phyloP scores from a whole-genome alignment of 2,888 invertebrate genomes.

The Dichetophora obliterata region DNA sequence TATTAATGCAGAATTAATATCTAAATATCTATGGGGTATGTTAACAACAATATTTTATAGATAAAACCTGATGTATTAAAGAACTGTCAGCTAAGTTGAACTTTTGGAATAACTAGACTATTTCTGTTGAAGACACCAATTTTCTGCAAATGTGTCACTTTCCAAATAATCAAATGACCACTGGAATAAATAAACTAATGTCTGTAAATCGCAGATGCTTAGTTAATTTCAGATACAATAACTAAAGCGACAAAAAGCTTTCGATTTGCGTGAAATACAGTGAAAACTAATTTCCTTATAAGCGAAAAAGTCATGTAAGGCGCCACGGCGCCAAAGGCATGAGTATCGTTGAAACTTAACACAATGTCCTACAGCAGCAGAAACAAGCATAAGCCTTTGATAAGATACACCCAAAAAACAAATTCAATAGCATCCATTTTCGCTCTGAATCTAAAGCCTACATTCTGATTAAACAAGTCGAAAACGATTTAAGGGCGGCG shows the following conservation, averaged over 20 bases:
- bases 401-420: constrained; percentile 1
- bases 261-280: constrained; percentile 32
- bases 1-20: too few relatives aligned
- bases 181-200: too few relatives aligned
- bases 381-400: constrained; percentile 18
- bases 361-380: constrained; percentile 24
- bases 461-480: constrained; percentile 10
- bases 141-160: too few relatives aligned
- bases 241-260: constrained; percentile 32
- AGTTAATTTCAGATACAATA: constrained; percentile 23
- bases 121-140: too few relatives aligned
- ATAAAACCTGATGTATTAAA: too few relatives aligned
- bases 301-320: constrained; percentile 31
- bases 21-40: too few relatives aligned
- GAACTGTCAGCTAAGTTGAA: too few relatives aligned
- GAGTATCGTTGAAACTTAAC: not conserved
- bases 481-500: too few relatives aligned
- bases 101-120: too few relatives aligned
- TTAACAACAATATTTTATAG: too few relatives aligned
- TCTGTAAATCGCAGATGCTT: too few relatives aligned
- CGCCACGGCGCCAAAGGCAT: constrained; percentile 32
- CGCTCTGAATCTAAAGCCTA: not conserved
- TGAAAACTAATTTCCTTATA: constrained; percentile 33
- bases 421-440: not conserved
- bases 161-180: too few relatives aligned